Conservation (phyloP, 1,140 invertebrate genomes). For the Lasioglossum baleicum region DNA sequence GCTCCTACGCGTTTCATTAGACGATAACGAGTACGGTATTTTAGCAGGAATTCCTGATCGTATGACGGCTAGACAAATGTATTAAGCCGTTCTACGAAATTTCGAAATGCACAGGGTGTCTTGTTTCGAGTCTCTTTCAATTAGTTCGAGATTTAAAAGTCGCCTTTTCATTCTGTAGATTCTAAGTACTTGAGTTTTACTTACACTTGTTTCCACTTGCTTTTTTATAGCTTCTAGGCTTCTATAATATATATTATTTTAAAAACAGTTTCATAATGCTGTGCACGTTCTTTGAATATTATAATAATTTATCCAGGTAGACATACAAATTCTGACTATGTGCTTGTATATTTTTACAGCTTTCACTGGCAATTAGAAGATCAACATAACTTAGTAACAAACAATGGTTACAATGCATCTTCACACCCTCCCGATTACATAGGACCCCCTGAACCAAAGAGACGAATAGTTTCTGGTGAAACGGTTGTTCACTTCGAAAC, state of each 20-base stretch:
- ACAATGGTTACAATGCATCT: constrained; percentile 68
- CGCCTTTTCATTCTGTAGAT: neutral
- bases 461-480: constrained; percentile 74
- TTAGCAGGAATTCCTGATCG: neutral
- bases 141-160: neutral
- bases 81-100: neutral
- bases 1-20: neutral
- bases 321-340: neutral
- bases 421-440: constrained; percentile 73
- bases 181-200: too few relatives aligned
- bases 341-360: constrained; percentile 53
- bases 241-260: too few relatives aligned
- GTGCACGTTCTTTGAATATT: too few relatives aligned
- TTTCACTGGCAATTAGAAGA: constrained; percentile 76
- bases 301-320: too few relatives aligned
- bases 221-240: too few relatives aligned
- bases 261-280: too few relatives aligned
- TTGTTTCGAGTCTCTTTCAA: neutral
- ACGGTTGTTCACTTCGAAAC: constrained; percentile 75
- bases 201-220: too few relatives aligned
- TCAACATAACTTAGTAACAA: constrained; percentile 69
- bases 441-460: constrained; percentile 75
- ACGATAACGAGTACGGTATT: neutral
- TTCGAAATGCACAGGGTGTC: neutral
- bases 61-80: neutral